A percentile compares a stretch with the other conserved stretches of the same genome.
Evolutionary conservation across 1,140 invertebrate genomes (phyloP).

Genomic region (Drosophila aff.): DNA sequence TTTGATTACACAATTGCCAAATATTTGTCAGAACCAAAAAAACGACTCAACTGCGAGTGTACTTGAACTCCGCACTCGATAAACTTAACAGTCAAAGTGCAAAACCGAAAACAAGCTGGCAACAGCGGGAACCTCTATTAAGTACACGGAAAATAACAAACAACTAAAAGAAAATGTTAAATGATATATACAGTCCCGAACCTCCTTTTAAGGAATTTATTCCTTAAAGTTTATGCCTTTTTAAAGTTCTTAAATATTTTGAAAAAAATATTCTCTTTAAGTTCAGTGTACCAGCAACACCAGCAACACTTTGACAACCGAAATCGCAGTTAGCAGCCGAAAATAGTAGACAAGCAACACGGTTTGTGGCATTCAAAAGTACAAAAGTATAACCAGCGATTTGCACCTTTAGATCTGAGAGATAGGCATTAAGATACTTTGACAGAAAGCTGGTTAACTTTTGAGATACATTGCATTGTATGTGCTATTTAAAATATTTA

Average conservation of each 20-base stretch:
- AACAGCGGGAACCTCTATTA: slow-evolving; percentile 5
- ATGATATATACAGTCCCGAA: too few relatives aligned
- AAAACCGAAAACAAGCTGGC: slow-evolving; percentile 38
- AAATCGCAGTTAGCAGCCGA: slow-evolving; percentile 27
- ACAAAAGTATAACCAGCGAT: slow-evolving; percentile 52
- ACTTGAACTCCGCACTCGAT: slow-evolving; percentile 65
- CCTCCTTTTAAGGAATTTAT: background rate
- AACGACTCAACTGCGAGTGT: slow-evolving; percentile 48
- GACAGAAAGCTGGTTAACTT: slow-evolving; percentile 40
- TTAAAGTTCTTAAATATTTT: background rate
- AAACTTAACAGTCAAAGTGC: slow-evolving; percentile 48
- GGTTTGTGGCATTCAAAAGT: slow-evolving; percentile 72
- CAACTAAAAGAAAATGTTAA: too few relatives aligned
- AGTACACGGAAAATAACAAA: slow-evolving; percentile 3
- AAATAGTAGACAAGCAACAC: slow-evolving; percentile 48
- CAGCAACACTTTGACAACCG: slow-evolving; percentile 18
- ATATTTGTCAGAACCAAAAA: slow-evolving; percentile 33
- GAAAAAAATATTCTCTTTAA: background rate
- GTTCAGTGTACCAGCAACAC: slow-evolving; percentile 10
- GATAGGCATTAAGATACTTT: slow-evolving; percentile 65
- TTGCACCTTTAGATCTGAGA: slow-evolving; percentile 49
- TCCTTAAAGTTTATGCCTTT: background rate
- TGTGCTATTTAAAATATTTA: too few relatives aligned
- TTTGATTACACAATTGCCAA: slow-evolving; percentile 56
- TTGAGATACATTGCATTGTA: background rate